These are phyloP conservation scores for Stichopus chloronotus DNA, from an alignment of 35 echinoderm and acorn worm genomes.

Conservation along the genomic window DNA sequence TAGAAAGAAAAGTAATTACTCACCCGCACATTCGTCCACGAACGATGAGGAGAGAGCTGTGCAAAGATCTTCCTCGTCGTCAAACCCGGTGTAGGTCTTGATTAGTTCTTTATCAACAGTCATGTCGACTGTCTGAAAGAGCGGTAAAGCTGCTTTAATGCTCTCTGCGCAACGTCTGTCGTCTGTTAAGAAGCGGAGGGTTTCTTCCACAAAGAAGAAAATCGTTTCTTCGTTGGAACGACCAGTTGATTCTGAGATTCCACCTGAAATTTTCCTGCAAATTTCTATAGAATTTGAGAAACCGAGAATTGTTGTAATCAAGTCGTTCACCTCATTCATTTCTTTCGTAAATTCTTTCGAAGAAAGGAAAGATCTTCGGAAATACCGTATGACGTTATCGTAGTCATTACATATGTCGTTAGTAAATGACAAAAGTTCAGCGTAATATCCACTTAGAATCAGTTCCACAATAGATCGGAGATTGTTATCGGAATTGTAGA, in stretches of 20 bases:
- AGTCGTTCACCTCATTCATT: background rate
- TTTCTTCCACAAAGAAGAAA: background rate
- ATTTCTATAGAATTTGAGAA: background rate
- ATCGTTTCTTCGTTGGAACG: background rate
- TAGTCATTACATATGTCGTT: conserved; percentile 35
- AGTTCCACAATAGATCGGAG: background rate
- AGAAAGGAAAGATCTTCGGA: background rate
- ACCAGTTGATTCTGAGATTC: background rate
- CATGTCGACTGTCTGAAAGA: background rate
- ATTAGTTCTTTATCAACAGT: background rate
- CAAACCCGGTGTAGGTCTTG: background rate
- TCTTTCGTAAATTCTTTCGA: background rate
- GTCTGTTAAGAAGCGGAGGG: background rate
- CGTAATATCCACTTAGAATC: background rate
- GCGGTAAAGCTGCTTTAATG: background rate
- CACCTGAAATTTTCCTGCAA: background rate
- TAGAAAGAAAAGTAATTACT: background rate
- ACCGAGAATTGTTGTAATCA: background rate
- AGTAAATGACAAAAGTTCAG: conserved; percentile 10
- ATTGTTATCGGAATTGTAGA: background rate
- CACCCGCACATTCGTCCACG: background rate
- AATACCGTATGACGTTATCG: background rate
- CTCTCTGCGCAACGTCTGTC: background rate
- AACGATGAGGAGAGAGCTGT: background rate
- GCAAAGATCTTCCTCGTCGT: background rate